Conservation (phyloP, 2,797 vertebrate genomes). For the Scolopax bukidnonensis region DNA sequence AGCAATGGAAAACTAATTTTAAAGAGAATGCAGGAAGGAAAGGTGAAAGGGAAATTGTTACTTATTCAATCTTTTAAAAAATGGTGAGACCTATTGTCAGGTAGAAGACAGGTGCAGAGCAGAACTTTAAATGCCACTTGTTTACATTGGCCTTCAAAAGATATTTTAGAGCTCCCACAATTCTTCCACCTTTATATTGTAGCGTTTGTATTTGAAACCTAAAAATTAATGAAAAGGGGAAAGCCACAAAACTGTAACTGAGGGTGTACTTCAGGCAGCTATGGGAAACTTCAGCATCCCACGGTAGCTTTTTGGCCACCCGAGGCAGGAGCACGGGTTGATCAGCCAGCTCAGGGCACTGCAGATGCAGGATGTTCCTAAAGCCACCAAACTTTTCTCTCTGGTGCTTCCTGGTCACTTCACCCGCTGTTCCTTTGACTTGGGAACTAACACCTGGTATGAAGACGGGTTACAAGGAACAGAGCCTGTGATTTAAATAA, state of each 20-base stretch:
- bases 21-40: background rate
- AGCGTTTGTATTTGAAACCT: background rate
- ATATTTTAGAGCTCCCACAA: background rate
- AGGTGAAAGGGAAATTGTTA: background rate
- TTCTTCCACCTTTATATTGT: background rate
- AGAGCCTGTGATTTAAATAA: background rate
- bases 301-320: background rate
- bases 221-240: background rate
- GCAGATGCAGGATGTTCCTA: background rate
- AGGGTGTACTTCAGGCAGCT: background rate
- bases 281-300: background rate
- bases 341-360: background rate
- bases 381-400: background rate
- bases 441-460: background rate
- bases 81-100: background rate
- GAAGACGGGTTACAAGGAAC: background rate
- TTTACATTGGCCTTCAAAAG: background rate
- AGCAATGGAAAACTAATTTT: background rate
- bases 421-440: background rate
- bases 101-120: background rate
- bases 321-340: background rate
- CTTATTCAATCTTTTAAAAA: background rate
- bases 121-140: background rate
- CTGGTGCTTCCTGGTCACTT: background rate
- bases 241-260: background rate